Percentiles rank a stretch among this genome's conserved stretches.
Conservation (phyloP, 2,113 vertebrate species). For the Motacilla alba region DNA sequence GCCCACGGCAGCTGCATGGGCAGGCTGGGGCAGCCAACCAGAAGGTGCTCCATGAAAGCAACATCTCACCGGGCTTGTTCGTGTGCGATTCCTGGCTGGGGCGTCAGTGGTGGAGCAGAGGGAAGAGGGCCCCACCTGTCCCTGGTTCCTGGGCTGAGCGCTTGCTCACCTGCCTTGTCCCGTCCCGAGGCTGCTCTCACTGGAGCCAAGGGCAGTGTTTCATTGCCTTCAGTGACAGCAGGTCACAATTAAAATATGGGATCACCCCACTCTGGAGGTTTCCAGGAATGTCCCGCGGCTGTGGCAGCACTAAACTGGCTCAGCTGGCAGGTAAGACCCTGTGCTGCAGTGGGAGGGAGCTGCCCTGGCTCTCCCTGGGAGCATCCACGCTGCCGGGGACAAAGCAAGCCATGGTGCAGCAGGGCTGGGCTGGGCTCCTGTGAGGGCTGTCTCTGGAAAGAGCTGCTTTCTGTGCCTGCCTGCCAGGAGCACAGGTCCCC, state of each 20-base stretch:
- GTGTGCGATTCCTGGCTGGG: background rate
- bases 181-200: constrained; percentile 1
- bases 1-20: fast-evolving
- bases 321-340: background rate
- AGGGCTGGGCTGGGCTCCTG: background rate
- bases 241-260: background rate
- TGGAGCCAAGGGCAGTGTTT: background rate
- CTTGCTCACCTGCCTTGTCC: background rate
- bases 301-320: background rate
- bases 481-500: background rate
- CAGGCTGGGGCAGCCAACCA: background rate
- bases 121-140: background rate
- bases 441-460: background rate
- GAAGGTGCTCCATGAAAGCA: background rate
- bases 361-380: background rate
- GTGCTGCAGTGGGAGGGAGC: background rate
- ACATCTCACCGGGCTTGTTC: background rate
- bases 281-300: background rate
- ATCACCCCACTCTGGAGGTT: background rate
- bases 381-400: background rate
- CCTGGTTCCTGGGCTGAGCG: background rate
- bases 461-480: background rate
- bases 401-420: background rate
- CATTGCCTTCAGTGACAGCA: background rate
- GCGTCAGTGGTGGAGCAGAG: background rate